Conservation (phyloP, 2,113 vertebrate genomes). For the Chaenocephalus aceratus region DNA sequence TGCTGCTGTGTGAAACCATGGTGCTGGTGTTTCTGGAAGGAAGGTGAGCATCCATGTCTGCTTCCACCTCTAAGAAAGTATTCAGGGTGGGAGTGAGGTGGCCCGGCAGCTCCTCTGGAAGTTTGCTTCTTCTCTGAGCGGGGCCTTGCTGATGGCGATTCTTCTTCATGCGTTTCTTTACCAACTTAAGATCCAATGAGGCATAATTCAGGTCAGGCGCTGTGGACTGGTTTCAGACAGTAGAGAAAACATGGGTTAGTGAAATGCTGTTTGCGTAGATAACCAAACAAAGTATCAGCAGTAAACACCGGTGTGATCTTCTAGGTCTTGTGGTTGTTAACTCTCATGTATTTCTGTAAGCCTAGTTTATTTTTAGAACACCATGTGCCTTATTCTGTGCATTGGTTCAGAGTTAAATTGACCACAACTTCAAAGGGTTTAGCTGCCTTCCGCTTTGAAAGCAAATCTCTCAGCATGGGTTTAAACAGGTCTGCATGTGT, state of each 20-base stretch:
- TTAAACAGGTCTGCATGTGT: constrained; percentile 1
- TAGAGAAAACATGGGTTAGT: constrained; percentile 1
- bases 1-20: constrained; percentile 79
- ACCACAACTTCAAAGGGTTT: constrained; percentile 51
- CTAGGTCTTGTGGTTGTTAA: background rate
- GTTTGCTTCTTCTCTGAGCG: constrained; percentile 44
- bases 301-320: background rate
- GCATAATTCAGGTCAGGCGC: constrained; percentile 80
- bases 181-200: constrained; percentile 78
- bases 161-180: constrained; percentile 75
- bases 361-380: constrained; percentile 64
- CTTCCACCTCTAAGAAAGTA: constrained; percentile 59
- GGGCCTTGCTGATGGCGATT: constrained; percentile 58
- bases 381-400: background rate
- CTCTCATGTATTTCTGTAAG: constrained; percentile 2
- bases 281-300: background rate
- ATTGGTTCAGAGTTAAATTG: constrained; percentile 30
- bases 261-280: background rate
- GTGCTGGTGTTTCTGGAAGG: constrained; percentile 71
- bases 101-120: constrained; percentile 31
- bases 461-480: background rate
- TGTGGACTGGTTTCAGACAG: constrained; percentile 38
- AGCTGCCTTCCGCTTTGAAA: constrained; percentile 64
- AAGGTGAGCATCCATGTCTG: constrained; percentile 60
- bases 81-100: constrained; percentile 21